These are phyloP conservation scores for Tragelaphus strepsiceros DNA, from an alignment of 2,113 vertebrate species.

Conservation along the genomic window DNA sequence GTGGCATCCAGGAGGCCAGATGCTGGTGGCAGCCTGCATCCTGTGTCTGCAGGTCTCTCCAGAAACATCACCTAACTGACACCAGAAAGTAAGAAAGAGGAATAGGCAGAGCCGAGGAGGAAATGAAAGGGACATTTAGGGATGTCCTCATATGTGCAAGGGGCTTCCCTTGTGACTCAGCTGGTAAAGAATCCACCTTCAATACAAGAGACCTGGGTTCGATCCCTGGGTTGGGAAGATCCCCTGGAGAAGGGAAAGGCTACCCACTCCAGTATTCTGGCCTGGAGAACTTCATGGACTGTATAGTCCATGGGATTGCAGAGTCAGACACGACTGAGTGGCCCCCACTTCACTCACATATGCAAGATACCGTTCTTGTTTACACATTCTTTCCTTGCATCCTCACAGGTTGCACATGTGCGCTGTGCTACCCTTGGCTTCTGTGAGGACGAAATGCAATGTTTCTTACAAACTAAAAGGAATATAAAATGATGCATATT, in stretches of 20 bases:
- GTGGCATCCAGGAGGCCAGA: background rate
- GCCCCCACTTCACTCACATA: background rate
- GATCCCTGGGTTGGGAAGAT: background rate
- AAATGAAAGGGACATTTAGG: background rate
- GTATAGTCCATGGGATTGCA: background rate
- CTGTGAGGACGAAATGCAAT: background rate
- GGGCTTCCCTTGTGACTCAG: background rate
- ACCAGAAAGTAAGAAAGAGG: background rate
- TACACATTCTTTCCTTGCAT: background rate
- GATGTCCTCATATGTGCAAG: background rate
- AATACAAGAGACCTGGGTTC: accelerated
- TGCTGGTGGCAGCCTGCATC: background rate
- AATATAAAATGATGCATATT: background rate
- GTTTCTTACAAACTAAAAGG: background rate
- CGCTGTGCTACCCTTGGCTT: no score
- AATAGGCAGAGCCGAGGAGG: background rate
- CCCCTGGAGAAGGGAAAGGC: background rate
- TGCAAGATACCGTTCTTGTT: background rate
- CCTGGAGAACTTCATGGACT: background rate
- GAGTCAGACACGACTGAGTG: accelerated
- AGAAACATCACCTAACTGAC: background rate
- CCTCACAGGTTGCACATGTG: accelerated
- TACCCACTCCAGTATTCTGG: background rate
- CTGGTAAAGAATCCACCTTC: background rate
- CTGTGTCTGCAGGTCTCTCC: background rate